Evolutionary conservation across 1,140 invertebrate species (phyloP).

Genomic region (Grapholita molesta): DNA sequence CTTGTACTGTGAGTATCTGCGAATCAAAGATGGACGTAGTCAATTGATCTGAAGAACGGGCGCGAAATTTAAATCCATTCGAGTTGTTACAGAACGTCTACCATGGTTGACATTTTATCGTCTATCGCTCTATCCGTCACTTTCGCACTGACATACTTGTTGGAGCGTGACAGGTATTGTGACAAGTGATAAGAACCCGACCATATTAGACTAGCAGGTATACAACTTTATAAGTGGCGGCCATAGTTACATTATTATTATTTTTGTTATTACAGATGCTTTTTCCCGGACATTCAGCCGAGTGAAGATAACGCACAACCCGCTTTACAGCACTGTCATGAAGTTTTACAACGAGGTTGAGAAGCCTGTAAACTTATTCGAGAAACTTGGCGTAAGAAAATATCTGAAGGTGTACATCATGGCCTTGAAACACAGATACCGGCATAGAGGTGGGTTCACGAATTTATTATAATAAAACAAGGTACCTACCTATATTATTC

Average conservation of each 20-base stretch:
- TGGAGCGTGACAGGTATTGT: too few species aligned
- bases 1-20: too few species aligned
- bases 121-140: too few species aligned
- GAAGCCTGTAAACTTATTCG: conserved; percentile 56
- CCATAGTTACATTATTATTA: not conserved
- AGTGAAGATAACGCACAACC: conserved; percentile 65
- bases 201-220: too few species aligned
- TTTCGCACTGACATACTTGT: too few species aligned
- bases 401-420: conserved; percentile 71
- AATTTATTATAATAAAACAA: not conserved
- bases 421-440: conserved; percentile 60
- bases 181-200: too few species aligned
- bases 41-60: too few species aligned
- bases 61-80: too few species aligned
- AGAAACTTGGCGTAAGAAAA: conserved; percentile 44
- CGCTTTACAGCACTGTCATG: conserved; percentile 56
- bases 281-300: conserved; percentile 71
- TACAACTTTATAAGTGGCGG: not conserved
- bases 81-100: too few species aligned
- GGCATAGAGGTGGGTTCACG: conserved; percentile 58
- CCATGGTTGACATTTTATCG: too few species aligned
- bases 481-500: too few species aligned
- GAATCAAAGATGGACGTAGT: too few species aligned
- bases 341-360: conserved; percentile 68
- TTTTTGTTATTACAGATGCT: conserved; percentile 46